Evolutionary conservation across 2,888 invertebrate species (phyloP), one percentile per base, ranked within the genome.

Genomic region (Blastobasis lacticolella): DNA sequence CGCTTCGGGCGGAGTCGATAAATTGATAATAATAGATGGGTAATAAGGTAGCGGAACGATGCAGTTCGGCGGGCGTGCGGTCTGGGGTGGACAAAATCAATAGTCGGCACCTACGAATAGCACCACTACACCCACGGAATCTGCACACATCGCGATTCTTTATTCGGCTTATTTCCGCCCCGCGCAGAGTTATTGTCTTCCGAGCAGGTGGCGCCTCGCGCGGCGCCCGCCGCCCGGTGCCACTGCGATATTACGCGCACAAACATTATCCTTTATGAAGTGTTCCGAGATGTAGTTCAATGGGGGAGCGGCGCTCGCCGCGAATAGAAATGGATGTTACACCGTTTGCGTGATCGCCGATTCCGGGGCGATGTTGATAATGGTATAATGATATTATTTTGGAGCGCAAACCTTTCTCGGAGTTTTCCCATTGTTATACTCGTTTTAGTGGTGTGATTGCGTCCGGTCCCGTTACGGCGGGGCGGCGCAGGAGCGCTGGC

Each of bases 41-140:
- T 70, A 74, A 75, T 75, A 78, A 75, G 67, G 59, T 63, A 63
- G 67, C 65, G 69, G 64, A 65, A 66, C 62, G 68, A 68, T 78
- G 78, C 78, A 81, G 72, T 78, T 80, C 72, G 73, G 73, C 68
- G 73, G 69, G 71, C 64, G 71, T 69, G 67, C 71, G 79, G 74
- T 75, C 76, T 76, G 85, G 86, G 86, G 87, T 82, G 87, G 80
- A 84, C 82, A 86, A 87, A 87, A 88, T 88, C 87, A 84, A 88
- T 88, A 87, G 77, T 81, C 75, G 72, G 71, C 73, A 75, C 77
- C 79, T 75, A 75, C 75, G 77, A 81, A 78, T 80, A 80, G 76
- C 80, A 75, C 81, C 66, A 73, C 77, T 75, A 81, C 77, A 76
- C 63, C 64, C 73, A 66, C 71, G 73, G 71, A 73, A 76, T 83